A percentile compares a stretch with the other conserved stretches of the same genome.
Conservation (phyloP, 2,113 vertebrate species). For the Lutjanus erythropterus region DNA sequence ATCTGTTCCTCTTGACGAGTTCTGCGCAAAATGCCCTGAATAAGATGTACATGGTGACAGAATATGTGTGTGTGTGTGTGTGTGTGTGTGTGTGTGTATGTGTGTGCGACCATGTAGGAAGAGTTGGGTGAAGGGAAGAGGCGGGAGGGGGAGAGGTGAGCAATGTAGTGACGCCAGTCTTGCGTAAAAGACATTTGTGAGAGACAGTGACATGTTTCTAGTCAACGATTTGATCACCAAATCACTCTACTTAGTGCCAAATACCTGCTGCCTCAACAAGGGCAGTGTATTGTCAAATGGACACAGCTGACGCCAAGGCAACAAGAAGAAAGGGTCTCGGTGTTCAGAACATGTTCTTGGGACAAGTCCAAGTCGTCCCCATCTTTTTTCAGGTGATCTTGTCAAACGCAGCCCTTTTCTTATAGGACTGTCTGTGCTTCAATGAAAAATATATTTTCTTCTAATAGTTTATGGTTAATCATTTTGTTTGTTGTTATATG, state of each 20-base stretch:
- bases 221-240: constrained; percentile 46
- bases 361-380: not conserved
- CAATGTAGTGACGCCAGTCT: constrained; percentile 8
- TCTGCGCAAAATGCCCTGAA: constrained; percentile 22
- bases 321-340: not conserved
- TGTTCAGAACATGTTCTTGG: not conserved
- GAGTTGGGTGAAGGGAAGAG: constrained; percentile 5
- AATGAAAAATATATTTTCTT: not conserved
- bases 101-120: constrained; percentile 31
- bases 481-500: not conserved
- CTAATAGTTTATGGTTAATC: not conserved
- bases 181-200: constrained; percentile 51
- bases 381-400: constrained; percentile 1
- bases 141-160: not conserved
- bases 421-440: not conserved
- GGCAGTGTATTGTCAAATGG: not conserved
- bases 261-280: not conserved
- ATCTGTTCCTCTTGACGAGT: constrained; percentile 65
- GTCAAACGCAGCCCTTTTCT: not conserved
- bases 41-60: constrained; percentile 15
- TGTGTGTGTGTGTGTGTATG: not conserved
- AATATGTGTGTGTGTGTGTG: not conserved
- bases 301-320: too few relatives aligned
- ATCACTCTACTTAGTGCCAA: constrained; percentile 22
- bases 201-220: constrained; percentile 16